These are phyloP conservation scores for Acromyrmex charruanus DNA, from an alignment of 1,140 invertebrate species.

Conservation along the genomic window DNA sequence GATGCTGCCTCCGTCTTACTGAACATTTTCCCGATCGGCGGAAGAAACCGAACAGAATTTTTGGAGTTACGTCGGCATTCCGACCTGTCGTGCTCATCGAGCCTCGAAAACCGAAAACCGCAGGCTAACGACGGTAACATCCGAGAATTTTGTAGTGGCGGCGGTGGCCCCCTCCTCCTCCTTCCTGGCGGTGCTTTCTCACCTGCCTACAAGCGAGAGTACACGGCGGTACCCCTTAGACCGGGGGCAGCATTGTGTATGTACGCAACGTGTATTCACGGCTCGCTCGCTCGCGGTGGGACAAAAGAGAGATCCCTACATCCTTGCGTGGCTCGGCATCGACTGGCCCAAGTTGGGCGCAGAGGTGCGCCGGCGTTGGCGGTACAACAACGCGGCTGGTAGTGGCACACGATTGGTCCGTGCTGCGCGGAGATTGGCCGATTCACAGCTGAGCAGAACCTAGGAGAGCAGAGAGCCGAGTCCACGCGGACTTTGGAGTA, in stretches of 20 bases:
- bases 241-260: conserved; percentile 81
- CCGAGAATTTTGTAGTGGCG: conserved; percentile 69
- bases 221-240: conserved; percentile 71
- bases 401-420: conserved; percentile 71
- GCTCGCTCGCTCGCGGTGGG: conserved; percentile 73
- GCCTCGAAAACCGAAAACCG: conserved; percentile 56
- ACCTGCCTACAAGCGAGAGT: conserved; percentile 78
- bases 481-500: conserved; percentile 82
- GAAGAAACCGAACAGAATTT: conserved; percentile 27
- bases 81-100: conserved; percentile 22
- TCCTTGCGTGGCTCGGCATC: conserved; percentile 82
- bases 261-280: conserved; percentile 82
- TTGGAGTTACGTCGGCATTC: conserved; percentile 32
- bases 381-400: conserved; percentile 46
- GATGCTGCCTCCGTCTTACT: background rate
- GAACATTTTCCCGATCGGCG: background rate
- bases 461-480: conserved; percentile 1
- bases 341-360: conserved; percentile 69
- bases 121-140: conserved; percentile 59
- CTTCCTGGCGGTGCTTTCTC: conserved; percentile 74
- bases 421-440: conserved; percentile 75
- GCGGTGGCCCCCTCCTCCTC: background rate
- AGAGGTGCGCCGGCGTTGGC: conserved; percentile 65
- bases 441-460: background rate
- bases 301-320: conserved; percentile 82